Conservation (phyloP, 2,888 invertebrate genomes). For the Diogma glabrata region DNA sequence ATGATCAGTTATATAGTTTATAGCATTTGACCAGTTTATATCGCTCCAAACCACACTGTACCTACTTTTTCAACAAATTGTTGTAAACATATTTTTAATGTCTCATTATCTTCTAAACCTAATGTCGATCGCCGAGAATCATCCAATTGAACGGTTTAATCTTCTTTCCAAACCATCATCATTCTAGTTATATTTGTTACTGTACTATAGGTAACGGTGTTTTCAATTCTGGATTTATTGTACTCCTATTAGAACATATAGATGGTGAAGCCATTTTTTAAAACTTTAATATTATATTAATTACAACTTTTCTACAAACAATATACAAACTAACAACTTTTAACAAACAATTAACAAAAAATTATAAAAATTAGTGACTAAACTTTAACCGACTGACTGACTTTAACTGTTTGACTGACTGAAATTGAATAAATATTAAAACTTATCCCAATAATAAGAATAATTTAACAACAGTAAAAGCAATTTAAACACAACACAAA, state of each 20-base stretch:
- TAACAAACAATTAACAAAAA: no score
- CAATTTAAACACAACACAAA: no score
- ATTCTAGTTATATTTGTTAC: constrained; percentile 29
- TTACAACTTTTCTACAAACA: no score
- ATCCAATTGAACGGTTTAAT: constrained; percentile 30
- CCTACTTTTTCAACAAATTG: constrained; percentile 69
- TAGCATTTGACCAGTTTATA: not conserved
- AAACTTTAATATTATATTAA: no score
- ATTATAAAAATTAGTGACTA: no score
- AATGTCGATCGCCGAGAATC: constrained; percentile 19
- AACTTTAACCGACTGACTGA: no score
- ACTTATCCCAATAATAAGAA: no score
- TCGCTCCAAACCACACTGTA: no score
- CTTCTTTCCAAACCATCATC: constrained; percentile 51
- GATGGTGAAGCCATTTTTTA: constrained; percentile 2
- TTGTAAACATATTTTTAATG: constrained; percentile 62
- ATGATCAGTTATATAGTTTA: constrained; percentile 5
- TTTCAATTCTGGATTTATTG: constrained; percentile 3
- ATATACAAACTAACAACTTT: no score
- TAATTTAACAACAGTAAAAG: no score
- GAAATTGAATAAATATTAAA: no score
- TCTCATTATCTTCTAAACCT: constrained; percentile 44
- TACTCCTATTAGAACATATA: not conserved
- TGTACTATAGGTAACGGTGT: constrained; percentile 4
- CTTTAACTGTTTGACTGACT: no score